Evolutionary conservation across 2,113 vertebrate genomes (phyloP), one percentile per base, ranked within the genome.

Genomic region (Herpetotheres cachinnans): DNA sequence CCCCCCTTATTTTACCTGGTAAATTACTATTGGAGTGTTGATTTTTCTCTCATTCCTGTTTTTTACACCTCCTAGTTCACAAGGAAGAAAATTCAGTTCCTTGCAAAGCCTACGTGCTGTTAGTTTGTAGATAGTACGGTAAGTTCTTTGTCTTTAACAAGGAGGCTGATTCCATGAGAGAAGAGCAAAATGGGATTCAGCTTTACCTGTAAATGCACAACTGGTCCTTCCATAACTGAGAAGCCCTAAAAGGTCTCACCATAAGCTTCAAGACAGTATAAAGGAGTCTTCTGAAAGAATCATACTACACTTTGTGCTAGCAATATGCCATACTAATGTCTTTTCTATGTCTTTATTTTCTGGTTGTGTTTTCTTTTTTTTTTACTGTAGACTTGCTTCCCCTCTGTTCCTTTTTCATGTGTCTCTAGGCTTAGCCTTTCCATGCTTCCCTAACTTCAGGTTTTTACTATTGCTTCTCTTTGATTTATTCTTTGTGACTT

Each of bases 401-500:
- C 13, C 24, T 12, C 14, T 16, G 34, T 44, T 44, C 40, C 24
- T 62, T 81, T 91, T 94, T 76, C 17, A 89, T 97, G 95, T 95
- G 30, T 86, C 92, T 94, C 61, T 67, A 95, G 93, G 95, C 91
- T 85, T 82, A 77, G 92, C 91, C 89, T 95, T 91, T 89, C 66
- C 50, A 59, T 70, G 62, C 27, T 89, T 90, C 81, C 26, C 76
- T 90, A 74, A 93, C 62, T 93, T 92, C 73, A 90, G 30, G 83
- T 90, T 93, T 96, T 95, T 73, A 67, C 50, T 91, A 92, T 69
- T 93, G 61, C 87, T 88, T 93, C 34, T 76, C 61, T 90, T 74
- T 95, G 96, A 97, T 96, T 95, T 94, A 97, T 97, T 66, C 87
- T 77, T 95, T 94, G 20, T 97, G 97, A 95, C 94, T 97, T 93